Evolutionary conservation across 2,113 vertebrate genomes (phyloP).

Genomic region (Ibidorhyncha struthersii): DNA sequence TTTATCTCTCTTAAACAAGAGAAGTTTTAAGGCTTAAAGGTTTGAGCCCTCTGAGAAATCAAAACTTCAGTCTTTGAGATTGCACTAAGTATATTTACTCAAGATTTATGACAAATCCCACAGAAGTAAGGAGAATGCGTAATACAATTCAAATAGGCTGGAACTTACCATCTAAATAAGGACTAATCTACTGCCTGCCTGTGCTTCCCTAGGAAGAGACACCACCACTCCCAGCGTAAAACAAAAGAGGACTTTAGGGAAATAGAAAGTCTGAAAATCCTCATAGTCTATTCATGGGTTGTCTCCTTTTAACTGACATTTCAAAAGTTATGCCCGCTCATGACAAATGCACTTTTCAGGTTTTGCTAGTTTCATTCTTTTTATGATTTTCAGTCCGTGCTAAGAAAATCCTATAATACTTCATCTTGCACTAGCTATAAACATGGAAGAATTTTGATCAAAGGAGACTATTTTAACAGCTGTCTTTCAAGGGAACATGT

Average conservation of each 20-base stretch:
- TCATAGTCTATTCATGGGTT: conserved; percentile 46
- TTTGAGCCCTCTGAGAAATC: conserved; percentile 68
- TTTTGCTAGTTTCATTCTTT: conserved; percentile 24
- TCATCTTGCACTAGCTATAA: conserved; percentile 23
- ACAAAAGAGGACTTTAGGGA: conserved; percentile 57
- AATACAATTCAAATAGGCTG: conserved; percentile 67
- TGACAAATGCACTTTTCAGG: conserved; percentile 23
- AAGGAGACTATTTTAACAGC: conserved; percentile 51
- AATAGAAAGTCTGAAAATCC: conserved; percentile 61
- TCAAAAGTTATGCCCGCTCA: conserved; percentile 56
- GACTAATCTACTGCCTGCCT: conserved; percentile 58
- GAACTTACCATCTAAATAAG: conserved; percentile 68
- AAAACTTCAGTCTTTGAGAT: conserved; percentile 66
- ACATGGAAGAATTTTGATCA: conserved; percentile 31
- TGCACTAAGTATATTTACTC: conserved; percentile 62
- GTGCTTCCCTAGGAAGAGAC: conserved; percentile 41
- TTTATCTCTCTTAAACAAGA: conserved; percentile 70
- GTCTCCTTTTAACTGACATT: conserved; percentile 52
- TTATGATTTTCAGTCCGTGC: not conserved
- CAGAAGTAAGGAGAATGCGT: conserved; percentile 66
- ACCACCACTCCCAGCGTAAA: conserved; percentile 49
- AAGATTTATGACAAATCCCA: conserved; percentile 69
- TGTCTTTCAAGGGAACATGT: conserved; percentile 26
- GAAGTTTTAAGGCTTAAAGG: conserved; percentile 63
- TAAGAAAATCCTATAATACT: conserved; percentile 44